Evolutionary conservation across 1,140 invertebrate genomes (phyloP), one percentile per base, ranked within the genome.

Genomic region (Chelonus insularis): DNA sequence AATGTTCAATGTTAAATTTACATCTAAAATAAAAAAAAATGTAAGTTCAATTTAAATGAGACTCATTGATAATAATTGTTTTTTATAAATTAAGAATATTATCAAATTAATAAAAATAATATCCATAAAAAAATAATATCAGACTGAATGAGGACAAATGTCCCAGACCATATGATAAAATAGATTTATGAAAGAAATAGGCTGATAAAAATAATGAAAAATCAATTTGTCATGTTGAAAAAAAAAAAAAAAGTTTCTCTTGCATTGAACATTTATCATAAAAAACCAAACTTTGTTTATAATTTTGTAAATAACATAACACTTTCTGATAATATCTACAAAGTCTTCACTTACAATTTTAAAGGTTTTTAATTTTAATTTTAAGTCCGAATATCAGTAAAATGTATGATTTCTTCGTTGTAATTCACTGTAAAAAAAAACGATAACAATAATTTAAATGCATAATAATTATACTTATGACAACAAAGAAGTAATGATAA

Each of bases 1-100:
- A 41, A 36, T 23, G 29, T 48, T 56, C 21, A 56, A 62, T 55
- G 60, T 36, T 54, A n/a, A 39, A n/a, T n/a, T n/a, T n/a, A 43
- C 32, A 18, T 36, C 51, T 39, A 47, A 18, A 12, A 45, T 37
- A 50, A 34, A 29, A 25, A 58, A 47, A 39, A 39, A 12, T 39
- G 11, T 39, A 39, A 12, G 5, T 3, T n/a, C 37, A 14, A 12
- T 12, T 12, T n/a, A 12, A 39, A 39, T 11, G 3, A 39, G n/a
- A n/a, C n/a, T n/a, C n/a, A n/a, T n/a, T n/a, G n/a, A n/a, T n/a
- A n/a, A n/a, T n/a, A n/a, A n/a, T n/a, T n/a, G n/a, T n/a, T n/a
- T n/a, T n/a, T n/a, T n/a, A n/a, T n/a, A n/a, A n/a, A n/a, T n/a
- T n/a, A n/a, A n/a, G n/a, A n/a, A n/a, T n/a, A n/a, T n/a, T n/a